Evolutionary conservation across 2,888 invertebrate genomes (phyloP), one percentile per base, ranked within the genome.

Genomic region (Latheticus oryzae): DNA sequence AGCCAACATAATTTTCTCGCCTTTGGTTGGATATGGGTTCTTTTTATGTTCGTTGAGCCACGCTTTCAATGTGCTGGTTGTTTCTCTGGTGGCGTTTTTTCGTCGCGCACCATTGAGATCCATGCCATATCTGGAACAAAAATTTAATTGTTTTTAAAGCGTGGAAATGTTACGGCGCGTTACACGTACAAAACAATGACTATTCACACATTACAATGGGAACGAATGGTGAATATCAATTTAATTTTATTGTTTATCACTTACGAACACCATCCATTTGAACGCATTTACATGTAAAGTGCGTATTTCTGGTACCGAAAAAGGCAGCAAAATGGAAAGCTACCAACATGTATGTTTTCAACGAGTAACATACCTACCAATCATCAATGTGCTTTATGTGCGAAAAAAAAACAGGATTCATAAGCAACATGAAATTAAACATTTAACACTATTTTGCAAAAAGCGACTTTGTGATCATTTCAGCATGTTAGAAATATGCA

Each of bases 21-120:
- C 97, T 81, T 99, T 99, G 58, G 97, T 98, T 9, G 98, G 98
- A 81, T 99, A 99, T 0, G 98, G 98, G 80, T 99, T 99, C 82
- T 97, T 98, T 81, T 97, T 93, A 83, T 99, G 98, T 77, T 97
- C 97, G 79, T 95, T 96, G 37, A 99, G 86, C 97, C 97, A 97
- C 35, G 97, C 96, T 79, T 99, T 98, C 38, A 99, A 82, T 12
- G 98, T 98, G 75, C 95, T 95, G 51, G 98, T 99, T 30, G 97
- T 98, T 82, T 99, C 98, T 60, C 98, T 84, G 13, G 98, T 99
- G 54, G 98, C 98, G 81, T 99, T 99, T 85, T 99, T 98, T 74
- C 98, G 85, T 76, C 97, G 84, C 56, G 94, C 93, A 7, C 96
- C 95, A 77, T 97, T 97, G 69, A 97, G 83, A 78, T 97, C 97